phyloP scores from a whole-genome alignment of 2,113 vertebrate genomes.

The Tauraco erythrolophus region DNA sequence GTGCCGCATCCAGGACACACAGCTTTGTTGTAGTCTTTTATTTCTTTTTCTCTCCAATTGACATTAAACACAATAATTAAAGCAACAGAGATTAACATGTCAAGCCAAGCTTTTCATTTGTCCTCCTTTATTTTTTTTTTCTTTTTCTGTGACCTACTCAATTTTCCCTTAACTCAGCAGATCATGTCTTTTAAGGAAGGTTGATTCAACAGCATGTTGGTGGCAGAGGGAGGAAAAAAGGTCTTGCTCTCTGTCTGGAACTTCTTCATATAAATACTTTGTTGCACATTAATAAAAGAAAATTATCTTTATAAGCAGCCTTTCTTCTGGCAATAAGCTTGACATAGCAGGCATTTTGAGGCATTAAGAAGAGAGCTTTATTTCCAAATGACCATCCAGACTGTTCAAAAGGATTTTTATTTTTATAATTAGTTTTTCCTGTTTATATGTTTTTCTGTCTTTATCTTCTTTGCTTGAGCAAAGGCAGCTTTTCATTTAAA shows the following conservation, averaged over 20 bases:
- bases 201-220: neutral
- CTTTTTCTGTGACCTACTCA: neutral
- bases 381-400: slow-evolving; percentile 35
- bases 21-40: neutral
- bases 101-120: slow-evolving; percentile 15
- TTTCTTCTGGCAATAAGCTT: slow-evolving; percentile 50
- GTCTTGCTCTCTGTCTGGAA: neutral
- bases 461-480: slow-evolving; percentile 15
- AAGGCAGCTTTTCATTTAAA: neutral
- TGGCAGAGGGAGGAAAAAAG: neutral
- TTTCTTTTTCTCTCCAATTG: neutral
- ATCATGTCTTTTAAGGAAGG: neutral
- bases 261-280: neutral
- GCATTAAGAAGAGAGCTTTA: slow-evolving; percentile 27
- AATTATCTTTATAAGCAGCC: slow-evolving; percentile 43
- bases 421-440: slow-evolving; percentile 32
- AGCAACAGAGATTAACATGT: slow-evolving; percentile 40
- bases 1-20: neutral
- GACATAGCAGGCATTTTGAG: neutral
- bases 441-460: neutral
- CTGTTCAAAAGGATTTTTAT: slow-evolving; percentile 22
- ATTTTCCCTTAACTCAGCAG: slow-evolving; percentile 46
- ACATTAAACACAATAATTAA: slow-evolving; percentile 50
- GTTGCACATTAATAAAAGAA: slow-evolving; percentile 28
- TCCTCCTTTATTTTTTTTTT: neutral